Evolutionary conservation across 2,888 invertebrate genomes (phyloP).

Genomic region (Nebria brevicollis): DNA sequence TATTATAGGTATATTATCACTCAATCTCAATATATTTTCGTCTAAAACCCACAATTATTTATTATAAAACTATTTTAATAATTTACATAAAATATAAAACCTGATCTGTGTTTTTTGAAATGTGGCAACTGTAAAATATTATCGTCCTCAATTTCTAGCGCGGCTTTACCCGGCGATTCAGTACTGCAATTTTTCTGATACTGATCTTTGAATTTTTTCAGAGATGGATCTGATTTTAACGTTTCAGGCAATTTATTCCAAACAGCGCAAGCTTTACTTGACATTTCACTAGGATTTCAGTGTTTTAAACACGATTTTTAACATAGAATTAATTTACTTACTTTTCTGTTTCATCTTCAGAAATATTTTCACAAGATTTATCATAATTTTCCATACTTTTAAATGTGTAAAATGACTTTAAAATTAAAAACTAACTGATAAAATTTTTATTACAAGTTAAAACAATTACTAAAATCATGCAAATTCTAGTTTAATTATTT

Average conservation of each 20-base stretch:
- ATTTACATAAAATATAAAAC: not conserved
- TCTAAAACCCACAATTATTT: not conserved
- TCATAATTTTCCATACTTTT: not conserved
- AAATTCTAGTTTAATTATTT: not conserved
- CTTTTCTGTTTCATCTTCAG: not conserved
- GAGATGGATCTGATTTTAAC: slow-evolving; percentile 24
- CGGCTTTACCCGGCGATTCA: not conserved
- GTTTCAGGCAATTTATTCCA: slow-evolving; percentile 32
- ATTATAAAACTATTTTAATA: not conserved
- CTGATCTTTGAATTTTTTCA: slow-evolving; percentile 26
- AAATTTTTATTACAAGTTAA: not conserved
- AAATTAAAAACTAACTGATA: not conserved
- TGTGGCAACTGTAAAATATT: not conserved
- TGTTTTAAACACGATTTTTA: not conserved
- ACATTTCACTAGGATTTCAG: not conserved
- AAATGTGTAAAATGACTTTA: not conserved
- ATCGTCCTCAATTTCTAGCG: slow-evolving; percentile 5
- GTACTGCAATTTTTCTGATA: not conserved
- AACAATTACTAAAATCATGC: not conserved
- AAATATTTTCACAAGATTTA: slow-evolving; percentile 5
- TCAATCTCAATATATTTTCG: not conserved
- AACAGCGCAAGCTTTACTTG: slow-evolving; percentile 22
- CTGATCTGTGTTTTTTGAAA: not conserved
- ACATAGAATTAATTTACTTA: not conserved
- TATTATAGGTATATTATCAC: slow-evolving; percentile 14